These are phyloP conservation scores for Thera britannica DNA, from an alignment of 2,888 invertebrate species.

Conservation along the genomic window DNA sequence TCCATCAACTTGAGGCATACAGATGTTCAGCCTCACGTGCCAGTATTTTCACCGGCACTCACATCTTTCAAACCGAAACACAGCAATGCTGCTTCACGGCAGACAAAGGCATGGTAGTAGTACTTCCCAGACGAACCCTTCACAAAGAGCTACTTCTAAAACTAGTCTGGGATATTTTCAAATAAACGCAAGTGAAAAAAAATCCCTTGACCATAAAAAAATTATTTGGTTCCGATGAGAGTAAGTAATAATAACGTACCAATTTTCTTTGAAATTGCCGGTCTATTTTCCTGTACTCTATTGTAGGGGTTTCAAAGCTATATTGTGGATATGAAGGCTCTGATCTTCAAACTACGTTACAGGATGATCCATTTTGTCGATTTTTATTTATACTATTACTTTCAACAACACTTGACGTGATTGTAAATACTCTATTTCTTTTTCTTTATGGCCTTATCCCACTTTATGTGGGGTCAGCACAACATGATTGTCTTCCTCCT, in stretches of 20 bases:
- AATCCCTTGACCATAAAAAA: background rate
- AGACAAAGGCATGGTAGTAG: no score
- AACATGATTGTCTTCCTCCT: no score
- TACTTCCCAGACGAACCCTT: no score
- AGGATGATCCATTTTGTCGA: background rate
- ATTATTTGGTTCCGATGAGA: background rate
- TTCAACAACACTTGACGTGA: background rate
- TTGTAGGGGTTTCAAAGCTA: slow-evolving; percentile 30
- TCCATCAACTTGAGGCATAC: no score
- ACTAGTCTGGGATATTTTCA: background rate
- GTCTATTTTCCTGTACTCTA: slow-evolving; percentile 10
- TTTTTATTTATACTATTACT: background rate
- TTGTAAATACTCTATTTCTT: background rate
- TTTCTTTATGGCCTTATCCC: no score
- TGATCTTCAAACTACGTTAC: slow-evolving; percentile 37
- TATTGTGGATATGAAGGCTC: slow-evolving; percentile 33
- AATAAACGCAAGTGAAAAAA: background rate
- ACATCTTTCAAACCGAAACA: no score
- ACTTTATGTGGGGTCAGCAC: no score
- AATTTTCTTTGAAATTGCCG: slow-evolving; percentile 11
- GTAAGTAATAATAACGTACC: background rate
- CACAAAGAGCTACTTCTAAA: no score
- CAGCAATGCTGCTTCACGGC: no score
- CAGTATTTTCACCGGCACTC: no score
- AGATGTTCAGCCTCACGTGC: no score